Base-by-base conservation (phyloP, 1,140 invertebrate species). In the Zaprionus ghesquierei region DNA sequence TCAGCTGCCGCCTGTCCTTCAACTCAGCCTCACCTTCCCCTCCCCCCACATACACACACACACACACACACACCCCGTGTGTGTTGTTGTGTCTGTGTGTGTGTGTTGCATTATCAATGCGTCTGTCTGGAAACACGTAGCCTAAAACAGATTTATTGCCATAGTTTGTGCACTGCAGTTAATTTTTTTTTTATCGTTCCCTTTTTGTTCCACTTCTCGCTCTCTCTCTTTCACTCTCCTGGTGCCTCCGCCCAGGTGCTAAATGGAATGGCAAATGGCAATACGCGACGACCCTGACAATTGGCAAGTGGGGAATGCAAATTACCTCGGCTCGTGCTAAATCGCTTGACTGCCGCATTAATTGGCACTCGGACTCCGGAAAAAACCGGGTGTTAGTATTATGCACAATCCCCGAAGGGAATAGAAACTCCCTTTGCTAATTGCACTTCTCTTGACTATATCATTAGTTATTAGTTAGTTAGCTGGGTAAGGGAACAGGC, bases 91-190 rank as follows among this genome's bases (percentile, higher is more conserved):
- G 25, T 61, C 15, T 53, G 46, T 53, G n/a, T 54, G 41, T 41
- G 44, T 41, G 46, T 18, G 12, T 41, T 29, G 44, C 55, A 73
- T 69, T 61, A 55, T 73, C 38, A 68, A 69, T 73, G 51, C 62
- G 59, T 38, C 23, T 64, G 20, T 35, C 61, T 53, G 51, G 13
- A 22, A 22, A 23, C 55, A 68, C 64, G 50, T 44, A 31, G 51
- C 44, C 69, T 59, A 66, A 60, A 69, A 63, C 69, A 77, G 66
- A 87, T 85, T 78, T 81, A 85, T 85, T 81, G 69, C 55, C 77
- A 74, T 77, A 74, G 69, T 63, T 72, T 76, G 38, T 53, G 62
- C 69, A 76, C 35, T 85, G 74, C 77, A 74, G 77, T 77, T 75
- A 65, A 68, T 65, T 78, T 69, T 56, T 69, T 56, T 66, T 55